These are phyloP conservation scores for Eudasyphora cyanicolor DNA, from an alignment of 2,888 invertebrate genomes.

Conservation along the genomic window DNA sequence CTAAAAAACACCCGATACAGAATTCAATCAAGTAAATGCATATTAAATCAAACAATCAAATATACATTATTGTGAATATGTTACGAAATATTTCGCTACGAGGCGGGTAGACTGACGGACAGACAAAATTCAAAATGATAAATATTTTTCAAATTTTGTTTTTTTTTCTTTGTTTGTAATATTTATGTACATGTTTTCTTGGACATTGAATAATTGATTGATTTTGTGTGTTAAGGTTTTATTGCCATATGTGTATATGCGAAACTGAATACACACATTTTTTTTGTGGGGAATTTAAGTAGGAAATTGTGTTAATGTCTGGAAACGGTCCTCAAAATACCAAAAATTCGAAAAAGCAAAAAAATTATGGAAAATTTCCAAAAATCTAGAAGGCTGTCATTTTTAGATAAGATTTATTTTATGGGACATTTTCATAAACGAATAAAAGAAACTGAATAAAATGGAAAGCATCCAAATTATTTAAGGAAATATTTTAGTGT, in stretches of 20 bases:
- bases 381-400: neutral
- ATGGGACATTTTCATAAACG: neutral
- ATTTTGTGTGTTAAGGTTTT: constrained; percentile 18
- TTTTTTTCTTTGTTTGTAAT: neutral
- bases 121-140: neutral
- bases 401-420: neutral
- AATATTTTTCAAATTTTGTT: neutral
- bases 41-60: neutral
- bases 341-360: neutral
- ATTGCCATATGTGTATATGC: neutral
- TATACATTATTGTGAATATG: neutral
- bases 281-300: neutral
- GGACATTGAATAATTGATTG: constrained; percentile 7
- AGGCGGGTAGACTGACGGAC: no score
- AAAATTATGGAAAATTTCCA: neutral
- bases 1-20: no score
- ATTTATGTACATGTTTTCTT: neutral
- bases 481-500: no score
- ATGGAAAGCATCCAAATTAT: no score
- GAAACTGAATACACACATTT: neutral
- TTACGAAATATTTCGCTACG: neutral
- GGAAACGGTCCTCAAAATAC: neutral
- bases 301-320: neutral
- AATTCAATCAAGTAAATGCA: no score
- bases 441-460: no score